A percentile compares a stretch with the other conserved stretches of the same genome.
Evolutionary conservation across 2,797 vertebrate genomes (phyloP).

Genomic region (Lagodon rhomboides): DNA sequence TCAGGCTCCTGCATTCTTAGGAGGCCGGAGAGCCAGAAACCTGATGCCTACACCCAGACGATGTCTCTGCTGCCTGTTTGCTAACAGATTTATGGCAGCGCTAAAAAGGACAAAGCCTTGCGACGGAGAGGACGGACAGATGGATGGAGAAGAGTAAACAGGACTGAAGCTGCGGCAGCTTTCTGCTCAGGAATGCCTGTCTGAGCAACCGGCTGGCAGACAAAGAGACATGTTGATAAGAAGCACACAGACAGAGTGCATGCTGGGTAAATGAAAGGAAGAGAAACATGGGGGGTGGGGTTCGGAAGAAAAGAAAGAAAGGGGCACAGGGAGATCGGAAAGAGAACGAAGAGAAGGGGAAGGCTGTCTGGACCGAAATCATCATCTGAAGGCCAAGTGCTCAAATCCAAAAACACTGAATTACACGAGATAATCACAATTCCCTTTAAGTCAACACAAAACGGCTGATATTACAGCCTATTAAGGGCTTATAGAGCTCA

Average conservation of each 20-base stretch:
- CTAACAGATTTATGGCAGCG: slow-evolving; percentile 87
- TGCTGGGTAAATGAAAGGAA: slow-evolving; percentile 69
- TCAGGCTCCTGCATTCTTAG: slow-evolving; percentile 83
- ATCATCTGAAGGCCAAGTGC: slow-evolving; percentile 49
- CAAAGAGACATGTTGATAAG: slow-evolving; percentile 82
- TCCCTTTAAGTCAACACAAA: slow-evolving; percentile 3
- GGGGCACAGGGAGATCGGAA: slow-evolving; percentile 18
- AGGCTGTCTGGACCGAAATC: slow-evolving; percentile 24
- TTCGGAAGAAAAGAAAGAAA: slow-evolving; percentile 17
- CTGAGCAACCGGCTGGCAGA: slow-evolving; percentile 75
- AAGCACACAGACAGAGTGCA: slow-evolving; percentile 63
- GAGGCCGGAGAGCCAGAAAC: slow-evolving; percentile 84
- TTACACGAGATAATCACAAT: slow-evolving; percentile 22
- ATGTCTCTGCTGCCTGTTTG: slow-evolving; percentile 83
- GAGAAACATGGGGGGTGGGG: slow-evolving; percentile 43
- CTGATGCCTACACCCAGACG: slow-evolving; percentile 82
- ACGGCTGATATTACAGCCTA: slow-evolving; percentile 21
- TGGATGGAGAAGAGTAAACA: slow-evolving; percentile 80
- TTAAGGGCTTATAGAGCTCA: background rate
- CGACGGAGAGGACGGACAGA: slow-evolving; percentile 71
- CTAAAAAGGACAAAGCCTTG: slow-evolving; percentile 85
- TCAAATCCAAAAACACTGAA: slow-evolving; percentile 15
- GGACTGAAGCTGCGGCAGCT: slow-evolving; percentile 68
- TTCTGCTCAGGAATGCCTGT: slow-evolving; percentile 81
- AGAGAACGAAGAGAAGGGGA: background rate